These are phyloP conservation scores for Chaitophorus viminalis DNA, from an alignment of 2,888 invertebrate species.

Conservation along the genomic window DNA sequence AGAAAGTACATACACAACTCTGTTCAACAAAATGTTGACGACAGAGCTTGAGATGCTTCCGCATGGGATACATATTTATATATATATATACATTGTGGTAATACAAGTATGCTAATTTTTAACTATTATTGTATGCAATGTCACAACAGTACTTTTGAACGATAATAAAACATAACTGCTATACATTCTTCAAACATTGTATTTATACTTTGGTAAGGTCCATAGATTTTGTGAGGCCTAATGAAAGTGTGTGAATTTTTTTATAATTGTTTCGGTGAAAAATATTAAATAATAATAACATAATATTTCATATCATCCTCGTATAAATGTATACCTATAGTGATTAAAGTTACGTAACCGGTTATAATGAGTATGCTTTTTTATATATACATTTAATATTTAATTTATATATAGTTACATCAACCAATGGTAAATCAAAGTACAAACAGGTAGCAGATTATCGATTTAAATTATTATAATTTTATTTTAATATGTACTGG, in stretches of 20 bases:
- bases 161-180: slow-evolving; percentile 12
- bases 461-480: background rate
- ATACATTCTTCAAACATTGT: background rate
- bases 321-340: no score
- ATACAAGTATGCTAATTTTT: slow-evolving; percentile 47
- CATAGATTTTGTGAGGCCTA: background rate
- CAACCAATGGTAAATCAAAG: background rate
- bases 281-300: background rate
- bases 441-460: background rate
- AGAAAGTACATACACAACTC: slow-evolving; percentile 43
- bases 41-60: slow-evolving; percentile 40
- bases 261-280: background rate
- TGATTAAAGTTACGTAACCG: background rate
- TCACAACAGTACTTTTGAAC: slow-evolving; percentile 37
- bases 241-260: slow-evolving; percentile 8
- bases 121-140: slow-evolving; percentile 32
- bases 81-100: slow-evolving; percentile 5
- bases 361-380: background rate
- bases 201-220: background rate
- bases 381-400: background rate
- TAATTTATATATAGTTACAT: background rate
- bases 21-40: slow-evolving; percentile 23
- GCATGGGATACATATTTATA: background rate
- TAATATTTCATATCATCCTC: no score
- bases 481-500: background rate